These are phyloP conservation scores for Bagarius yarrelli DNA, from an alignment of 2,113 vertebrate genomes.

Conservation along the genomic window DNA sequence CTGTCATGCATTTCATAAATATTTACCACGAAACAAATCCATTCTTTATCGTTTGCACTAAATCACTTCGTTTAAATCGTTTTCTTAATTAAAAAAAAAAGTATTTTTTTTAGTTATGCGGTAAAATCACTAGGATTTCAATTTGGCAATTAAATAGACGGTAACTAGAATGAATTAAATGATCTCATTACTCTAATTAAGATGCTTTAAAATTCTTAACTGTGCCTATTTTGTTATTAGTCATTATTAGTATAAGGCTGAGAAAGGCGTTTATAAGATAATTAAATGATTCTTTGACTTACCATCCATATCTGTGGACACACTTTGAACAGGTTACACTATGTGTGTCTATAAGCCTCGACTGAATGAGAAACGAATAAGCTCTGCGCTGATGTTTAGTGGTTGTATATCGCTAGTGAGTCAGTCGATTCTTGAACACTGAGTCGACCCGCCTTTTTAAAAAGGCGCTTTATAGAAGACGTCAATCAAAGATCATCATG, in stretches of 20 bases:
- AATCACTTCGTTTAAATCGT: background rate
- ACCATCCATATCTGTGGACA: constrained; percentile 68
- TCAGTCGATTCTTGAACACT: background rate
- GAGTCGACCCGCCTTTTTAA: background rate
- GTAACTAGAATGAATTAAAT: background rate
- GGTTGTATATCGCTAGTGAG: constrained; percentile 46
- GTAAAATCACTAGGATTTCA: background rate
- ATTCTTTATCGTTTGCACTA: background rate
- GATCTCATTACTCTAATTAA: background rate
- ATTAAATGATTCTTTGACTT: constrained; percentile 50
- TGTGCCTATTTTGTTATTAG: background rate
- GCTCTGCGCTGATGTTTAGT: background rate
- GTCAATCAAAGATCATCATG: background rate
- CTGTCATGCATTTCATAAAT: constrained; percentile 16
- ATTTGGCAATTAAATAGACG: background rate
- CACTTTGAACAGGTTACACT: constrained; percentile 12
- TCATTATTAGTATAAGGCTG: background rate
- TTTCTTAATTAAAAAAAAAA: background rate
- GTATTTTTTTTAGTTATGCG: background rate
- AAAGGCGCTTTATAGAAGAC: background rate
- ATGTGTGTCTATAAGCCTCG: background rate
- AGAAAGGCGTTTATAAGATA: background rate
- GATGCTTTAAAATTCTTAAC: background rate
- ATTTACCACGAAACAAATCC: background rate
- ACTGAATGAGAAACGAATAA: constrained; percentile 41